Base-by-base conservation (phyloP, 2,797 vertebrate species). In the Oreonectes daqikongensis region DNA sequence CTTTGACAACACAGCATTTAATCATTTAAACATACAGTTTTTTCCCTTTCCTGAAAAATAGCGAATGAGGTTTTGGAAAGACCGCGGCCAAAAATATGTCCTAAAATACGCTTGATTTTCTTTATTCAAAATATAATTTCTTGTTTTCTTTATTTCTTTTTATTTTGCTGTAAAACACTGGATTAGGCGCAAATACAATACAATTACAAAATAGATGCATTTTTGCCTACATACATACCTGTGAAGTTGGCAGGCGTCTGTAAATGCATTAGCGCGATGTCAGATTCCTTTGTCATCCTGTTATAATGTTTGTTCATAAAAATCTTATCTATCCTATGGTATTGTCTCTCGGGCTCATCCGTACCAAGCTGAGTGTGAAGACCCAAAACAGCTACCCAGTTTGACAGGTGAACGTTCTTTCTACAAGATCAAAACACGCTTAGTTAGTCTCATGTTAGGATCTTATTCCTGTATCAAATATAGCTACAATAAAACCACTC, bases 191-290 rank as follows among this genome's bases (percentile, higher is more conserved):
- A n/a, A n/a, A n/a, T n/a, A n/a, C n/a, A n/a, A n/a, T n/a, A n/a
- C n/a, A n/a, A n/a, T n/a, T n/a, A n/a, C n/a, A n/a, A n/a, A n/a
- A n/a, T n/a, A n/a, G n/a, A n/a, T n/a, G n/a, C n/a, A n/a, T n/a
- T n/a, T n/a, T n/a, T 35, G 35, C 8, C 32, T 18, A n/a, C 18
- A 7, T n/a, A 14, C 5, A 0, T 69, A 97, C 97, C 90, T 87
- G 93, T 94, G 53, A 94, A 96, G 88, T 87, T 92, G 64, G 96
- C 85, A 72, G 91, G 90, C 35, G 87, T 71, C 64, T 93, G 84
- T 65, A 99, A 92, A 61, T 93, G 97, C 90, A 99, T 93, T 88
- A 99, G 89, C 69, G 93, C 93, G 2, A 99, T 89, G 82, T 99
- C 97, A 0, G 84, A 93, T 10, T 96, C 81, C 84, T 97, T 98